phyloP scores from a whole-genome alignment of 2,113 vertebrate genomes.

The Corythaeola cristata region DNA sequence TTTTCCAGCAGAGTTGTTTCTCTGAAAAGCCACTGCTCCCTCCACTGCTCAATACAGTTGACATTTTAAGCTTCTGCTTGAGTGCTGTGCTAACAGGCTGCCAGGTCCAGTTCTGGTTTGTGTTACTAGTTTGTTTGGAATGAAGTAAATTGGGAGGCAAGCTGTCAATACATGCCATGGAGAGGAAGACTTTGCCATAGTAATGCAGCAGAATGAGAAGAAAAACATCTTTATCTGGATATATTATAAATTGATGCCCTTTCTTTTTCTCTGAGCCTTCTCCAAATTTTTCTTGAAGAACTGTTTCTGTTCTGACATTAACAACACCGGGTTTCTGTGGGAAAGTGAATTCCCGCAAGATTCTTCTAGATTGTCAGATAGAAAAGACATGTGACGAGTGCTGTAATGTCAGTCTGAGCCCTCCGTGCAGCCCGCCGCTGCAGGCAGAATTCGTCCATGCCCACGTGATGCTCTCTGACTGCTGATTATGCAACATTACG shows the following conservation, averaged over 20 bases:
- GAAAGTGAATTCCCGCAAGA: background rate
- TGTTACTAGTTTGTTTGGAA: background rate
- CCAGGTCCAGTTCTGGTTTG: background rate
- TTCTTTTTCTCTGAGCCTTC: background rate
- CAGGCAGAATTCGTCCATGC: background rate
- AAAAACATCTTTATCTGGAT: background rate
- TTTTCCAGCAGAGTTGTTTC: background rate
- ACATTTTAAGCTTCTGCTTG: slow-evolving; percentile 8
- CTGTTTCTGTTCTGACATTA: background rate
- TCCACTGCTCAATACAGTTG: background rate
- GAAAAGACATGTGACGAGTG: background rate
- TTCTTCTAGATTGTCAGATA: background rate
- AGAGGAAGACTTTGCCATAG: background rate
- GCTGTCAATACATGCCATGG: background rate
- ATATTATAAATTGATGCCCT: background rate
- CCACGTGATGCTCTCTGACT: background rate
- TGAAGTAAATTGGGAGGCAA: background rate
- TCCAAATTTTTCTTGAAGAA: background rate
- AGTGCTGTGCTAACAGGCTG: background rate
- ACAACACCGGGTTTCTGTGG: background rate
- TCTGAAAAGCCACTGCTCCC: background rate
- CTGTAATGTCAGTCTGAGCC: background rate
- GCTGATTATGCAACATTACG: background rate
- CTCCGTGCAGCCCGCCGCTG: accelerated
- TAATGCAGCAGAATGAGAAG: background rate